Conservation (phyloP, 2,113 vertebrate species). For the Elephas maximus region DNA sequence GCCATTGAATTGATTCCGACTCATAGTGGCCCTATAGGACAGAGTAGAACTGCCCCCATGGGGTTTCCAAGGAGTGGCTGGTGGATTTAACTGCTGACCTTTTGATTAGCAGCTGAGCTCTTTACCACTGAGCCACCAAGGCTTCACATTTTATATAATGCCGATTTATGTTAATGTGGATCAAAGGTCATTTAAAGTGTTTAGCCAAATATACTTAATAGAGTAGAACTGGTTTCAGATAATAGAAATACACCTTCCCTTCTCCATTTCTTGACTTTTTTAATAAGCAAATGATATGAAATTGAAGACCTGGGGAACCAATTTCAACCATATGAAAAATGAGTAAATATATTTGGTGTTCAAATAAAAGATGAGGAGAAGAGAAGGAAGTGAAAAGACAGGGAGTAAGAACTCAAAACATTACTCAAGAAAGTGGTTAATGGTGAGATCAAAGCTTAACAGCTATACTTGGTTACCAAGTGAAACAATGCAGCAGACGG, state of each 20-base stretch:
- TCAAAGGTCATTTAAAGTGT: conserved; percentile 1
- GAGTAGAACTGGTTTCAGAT: neutral
- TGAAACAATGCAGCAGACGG: neutral
- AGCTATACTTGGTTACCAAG: neutral
- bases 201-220: neutral
- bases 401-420: neutral
- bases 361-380: neutral
- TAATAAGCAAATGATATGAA: neutral
- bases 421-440: neutral
- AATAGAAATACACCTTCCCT: conserved; percentile 7
- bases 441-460: neutral
- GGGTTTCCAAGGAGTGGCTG: too few species aligned
- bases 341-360: neutral
- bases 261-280: neutral
- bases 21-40: too few species aligned
- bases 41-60: too few species aligned
- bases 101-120: too few species aligned
- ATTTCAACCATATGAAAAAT: neutral
- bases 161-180: conserved; percentile 9
- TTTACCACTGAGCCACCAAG: too few species aligned
- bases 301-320: neutral
- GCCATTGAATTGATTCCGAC: too few species aligned
- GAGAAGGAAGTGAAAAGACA: neutral
- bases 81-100: too few species aligned
- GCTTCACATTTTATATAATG: neutral